These are phyloP conservation scores for Enchytraeus crypticus DNA, from an alignment of 2,888 invertebrate species.

Conservation along the genomic window DNA sequence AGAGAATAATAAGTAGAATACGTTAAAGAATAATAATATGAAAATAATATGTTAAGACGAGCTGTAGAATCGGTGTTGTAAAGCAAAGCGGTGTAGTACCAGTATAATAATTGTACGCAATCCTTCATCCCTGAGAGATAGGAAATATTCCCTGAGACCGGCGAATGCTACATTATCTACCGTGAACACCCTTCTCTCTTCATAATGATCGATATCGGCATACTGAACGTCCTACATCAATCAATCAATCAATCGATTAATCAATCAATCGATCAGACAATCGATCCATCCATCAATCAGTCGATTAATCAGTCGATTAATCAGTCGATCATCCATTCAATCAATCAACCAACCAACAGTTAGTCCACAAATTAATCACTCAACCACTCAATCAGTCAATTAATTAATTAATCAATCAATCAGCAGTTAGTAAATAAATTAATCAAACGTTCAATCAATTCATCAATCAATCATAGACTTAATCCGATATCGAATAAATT, in stretches of 20 bases:
- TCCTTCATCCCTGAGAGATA: slow-evolving; percentile 32
- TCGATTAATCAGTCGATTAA: neutral
- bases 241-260: neutral
- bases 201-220: slow-evolving; percentile 45
- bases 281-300: neutral
- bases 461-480: no score
- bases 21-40: neutral
- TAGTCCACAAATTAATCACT: no score
- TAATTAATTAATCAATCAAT: no score
- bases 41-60: neutral
- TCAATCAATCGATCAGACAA: neutral
- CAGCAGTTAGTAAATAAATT: no score
- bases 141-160: slow-evolving; percentile 35
- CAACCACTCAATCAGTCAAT: no score
- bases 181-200: slow-evolving; percentile 38
- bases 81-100: slow-evolving; percentile 24
- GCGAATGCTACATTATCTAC: slow-evolving; percentile 32
- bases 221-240: slow-evolving; percentile 40
- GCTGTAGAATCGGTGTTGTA: no score
- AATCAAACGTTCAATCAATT: no score
- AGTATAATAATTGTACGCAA: slow-evolving; percentile 38
- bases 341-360: neutral
- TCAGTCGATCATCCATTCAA: neutral
- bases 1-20: neutral
- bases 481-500: no score